Conservation (phyloP, 2,888 invertebrate species). For the Lottia gigantea region DNA sequence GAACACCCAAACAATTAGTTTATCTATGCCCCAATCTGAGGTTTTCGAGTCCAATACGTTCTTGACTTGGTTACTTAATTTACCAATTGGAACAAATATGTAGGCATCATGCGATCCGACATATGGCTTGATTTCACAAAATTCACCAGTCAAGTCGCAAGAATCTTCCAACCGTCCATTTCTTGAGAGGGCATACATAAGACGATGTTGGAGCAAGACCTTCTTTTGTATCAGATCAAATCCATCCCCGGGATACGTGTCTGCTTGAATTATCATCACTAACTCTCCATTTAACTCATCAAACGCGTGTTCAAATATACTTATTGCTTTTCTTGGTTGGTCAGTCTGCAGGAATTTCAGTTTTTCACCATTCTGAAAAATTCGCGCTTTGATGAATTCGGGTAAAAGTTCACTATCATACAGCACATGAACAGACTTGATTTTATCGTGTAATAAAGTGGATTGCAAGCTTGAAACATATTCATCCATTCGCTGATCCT, state of each 20-base stretch:
- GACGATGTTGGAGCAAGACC: neutral
- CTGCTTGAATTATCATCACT: conserved; percentile 21
- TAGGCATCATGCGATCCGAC: conserved; percentile 22
- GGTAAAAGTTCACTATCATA: conserved; percentile 12
- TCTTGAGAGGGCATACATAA: conserved; percentile 19
- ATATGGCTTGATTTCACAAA: conserved; percentile 13
- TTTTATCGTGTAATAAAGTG: conserved; percentile 15
- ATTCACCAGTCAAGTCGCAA: conserved; percentile 22
- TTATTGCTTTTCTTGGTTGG: neutral
- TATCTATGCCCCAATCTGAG: conserved; percentile 17
- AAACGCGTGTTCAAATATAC: conserved; percentile 14
- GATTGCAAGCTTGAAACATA: conserved; percentile 13
- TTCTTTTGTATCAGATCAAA: conserved; percentile 15
- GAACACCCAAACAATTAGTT: conserved; percentile 19
- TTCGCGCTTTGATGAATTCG: neutral
- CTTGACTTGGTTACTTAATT: neutral
- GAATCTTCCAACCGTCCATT: conserved; percentile 17
- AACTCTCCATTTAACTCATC: conserved; percentile 3
- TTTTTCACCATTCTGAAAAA: neutral
- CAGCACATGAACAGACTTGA: conserved; percentile 11
- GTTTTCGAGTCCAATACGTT: neutral
- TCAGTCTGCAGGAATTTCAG: conserved; percentile 6
- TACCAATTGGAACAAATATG: conserved; percentile 17
- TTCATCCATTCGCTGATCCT: conserved; percentile 16
- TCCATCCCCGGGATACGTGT: conserved; percentile 17